Evolutionary conservation across 1,140 invertebrate genomes (phyloP).

Genomic region (Caenorhabditis remanei): DNA sequence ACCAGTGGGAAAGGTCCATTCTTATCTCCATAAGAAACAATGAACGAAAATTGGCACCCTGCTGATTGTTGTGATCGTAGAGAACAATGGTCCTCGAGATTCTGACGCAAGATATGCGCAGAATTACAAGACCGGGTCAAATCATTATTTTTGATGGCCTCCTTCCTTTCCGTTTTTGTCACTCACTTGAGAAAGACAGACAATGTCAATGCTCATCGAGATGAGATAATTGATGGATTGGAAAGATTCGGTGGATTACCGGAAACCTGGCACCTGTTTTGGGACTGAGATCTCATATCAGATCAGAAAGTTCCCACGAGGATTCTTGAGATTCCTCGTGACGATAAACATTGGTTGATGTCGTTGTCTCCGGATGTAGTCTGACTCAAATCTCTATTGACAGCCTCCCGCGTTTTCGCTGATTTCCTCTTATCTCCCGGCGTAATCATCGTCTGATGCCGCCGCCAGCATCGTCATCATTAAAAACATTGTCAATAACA

Average conservation of each 20-base stretch:
- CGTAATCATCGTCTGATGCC: too few relatives aligned
- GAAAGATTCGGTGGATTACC: too few relatives aligned
- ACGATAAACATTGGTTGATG: too few relatives aligned
- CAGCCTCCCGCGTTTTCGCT: background rate
- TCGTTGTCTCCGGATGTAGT: background rate
- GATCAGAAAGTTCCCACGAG: background rate
- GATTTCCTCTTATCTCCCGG: conserved; percentile 1
- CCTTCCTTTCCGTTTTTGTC: background rate
- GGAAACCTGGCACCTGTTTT: too few relatives aligned
- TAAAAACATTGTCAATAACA: background rate
- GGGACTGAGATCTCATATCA: too few relatives aligned
- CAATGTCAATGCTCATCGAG: too few relatives aligned
- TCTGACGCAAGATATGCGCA: conserved; percentile 22
- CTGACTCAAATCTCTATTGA: background rate
- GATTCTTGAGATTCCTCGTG: too few relatives aligned
- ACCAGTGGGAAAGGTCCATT: too few relatives aligned
- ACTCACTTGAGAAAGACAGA: too few relatives aligned
- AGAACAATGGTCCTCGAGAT: conserved; percentile 8
- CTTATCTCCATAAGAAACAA: background rate
- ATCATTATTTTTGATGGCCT: background rate
- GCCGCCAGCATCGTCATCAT: background rate
- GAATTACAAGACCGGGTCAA: background rate
- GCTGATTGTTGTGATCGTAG: background rate
- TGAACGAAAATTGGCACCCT: conserved; percentile 22
- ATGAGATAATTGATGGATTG: too few relatives aligned